Evolutionary conservation across 2,888 invertebrate species (phyloP), one percentile per base, ranked within the genome.

Genomic region (Brachynemurus nebulosus): DNA sequence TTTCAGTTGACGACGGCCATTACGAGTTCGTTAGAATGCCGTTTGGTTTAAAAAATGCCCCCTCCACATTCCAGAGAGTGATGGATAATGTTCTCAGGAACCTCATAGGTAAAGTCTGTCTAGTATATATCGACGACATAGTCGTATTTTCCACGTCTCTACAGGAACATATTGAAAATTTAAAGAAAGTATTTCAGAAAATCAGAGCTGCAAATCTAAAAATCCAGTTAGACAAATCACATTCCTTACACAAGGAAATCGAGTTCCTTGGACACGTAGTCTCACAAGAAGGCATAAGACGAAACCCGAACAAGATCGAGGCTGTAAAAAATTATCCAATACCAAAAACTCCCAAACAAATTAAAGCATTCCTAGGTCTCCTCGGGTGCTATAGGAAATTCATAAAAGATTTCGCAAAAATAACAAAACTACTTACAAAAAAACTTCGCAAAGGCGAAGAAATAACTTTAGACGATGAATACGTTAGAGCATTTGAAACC

Each of bases 251-350:
- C 11, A 48, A 49, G n/a, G 58, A 60, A 54, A 58, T 63, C 7
- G 54, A 55, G 1, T 64, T 57, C 43, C 43, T 64, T 18, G 62
- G 63, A 3, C 61, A 59, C 34, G 54, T 59, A 2, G 58, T 64
- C 1, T 54, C 58, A 1, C 52, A 44, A 12, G 55, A 61, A 40
- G 60, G 58, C 14, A 54, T 60, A 0, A 57, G 55, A 42, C 61
- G 64, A 3, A 58, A 61, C 45, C 58, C 59, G 2, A 52, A 54
- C 5, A 57, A 58, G 50, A 47, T 55, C 7, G 40, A 48, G 41
- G 50, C 53, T 3, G 52, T 55, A 2, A n/a, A 35, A 43, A 48
- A 56, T 1, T 58, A 55, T 43, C 57, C 57, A 11, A 44, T 50
- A 30, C 58, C 59, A 4, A 53, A 54, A 49, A 52, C 45, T 4